Evolutionary conservation across 2,888 invertebrate species (phyloP).

Genomic region (Subacronicta megacephala): DNA sequence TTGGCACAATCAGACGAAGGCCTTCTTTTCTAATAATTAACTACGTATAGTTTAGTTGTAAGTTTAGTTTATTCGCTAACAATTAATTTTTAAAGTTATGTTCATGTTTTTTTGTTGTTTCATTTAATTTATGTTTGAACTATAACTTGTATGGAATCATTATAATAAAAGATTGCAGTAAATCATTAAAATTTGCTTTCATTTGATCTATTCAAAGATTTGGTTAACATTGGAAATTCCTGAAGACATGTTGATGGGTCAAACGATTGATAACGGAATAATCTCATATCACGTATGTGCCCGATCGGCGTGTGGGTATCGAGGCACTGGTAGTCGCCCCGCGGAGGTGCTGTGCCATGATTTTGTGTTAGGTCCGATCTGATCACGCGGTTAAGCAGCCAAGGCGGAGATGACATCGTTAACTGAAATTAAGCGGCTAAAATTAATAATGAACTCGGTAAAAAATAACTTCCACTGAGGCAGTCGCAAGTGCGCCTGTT

Average conservation of each 20-base stretch:
- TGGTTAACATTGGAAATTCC: slow-evolving; percentile 70
- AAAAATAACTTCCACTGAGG: too few relatives aligned
- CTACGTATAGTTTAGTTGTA: not conserved
- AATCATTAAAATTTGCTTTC: slow-evolving; percentile 53
- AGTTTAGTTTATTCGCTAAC: not conserved
- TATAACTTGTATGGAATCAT: slow-evolving; percentile 41
- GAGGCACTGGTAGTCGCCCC: slow-evolving; percentile 81
- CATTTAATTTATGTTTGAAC: slow-evolving; percentile 38
- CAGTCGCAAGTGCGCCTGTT: too few relatives aligned
- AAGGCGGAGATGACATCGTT: slow-evolving; percentile 75
- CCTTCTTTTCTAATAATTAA: not conserved
- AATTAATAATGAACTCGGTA: not conserved
- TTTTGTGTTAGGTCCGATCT: slow-evolving; percentile 84
- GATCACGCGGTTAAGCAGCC: slow-evolving; percentile 83
- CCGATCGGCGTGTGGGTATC: slow-evolving; percentile 85
- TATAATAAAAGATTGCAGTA: slow-evolving; percentile 62
- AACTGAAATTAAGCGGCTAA: slow-evolving; percentile 66
- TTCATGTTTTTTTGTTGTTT: slow-evolving; percentile 44
- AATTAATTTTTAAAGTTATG: slow-evolving; percentile 15
- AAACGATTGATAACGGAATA: slow-evolving; percentile 80
- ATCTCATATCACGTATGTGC: slow-evolving; percentile 79
- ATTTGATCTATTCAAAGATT: slow-evolving; percentile 57
- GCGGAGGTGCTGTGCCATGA: slow-evolving; percentile 82
- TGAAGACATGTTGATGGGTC: slow-evolving; percentile 79
- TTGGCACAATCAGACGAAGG: too few relatives aligned